These are phyloP conservation scores for Seira sanloemensis DNA, from an alignment of 2,888 invertebrate species.

Conservation along the genomic window DNA sequence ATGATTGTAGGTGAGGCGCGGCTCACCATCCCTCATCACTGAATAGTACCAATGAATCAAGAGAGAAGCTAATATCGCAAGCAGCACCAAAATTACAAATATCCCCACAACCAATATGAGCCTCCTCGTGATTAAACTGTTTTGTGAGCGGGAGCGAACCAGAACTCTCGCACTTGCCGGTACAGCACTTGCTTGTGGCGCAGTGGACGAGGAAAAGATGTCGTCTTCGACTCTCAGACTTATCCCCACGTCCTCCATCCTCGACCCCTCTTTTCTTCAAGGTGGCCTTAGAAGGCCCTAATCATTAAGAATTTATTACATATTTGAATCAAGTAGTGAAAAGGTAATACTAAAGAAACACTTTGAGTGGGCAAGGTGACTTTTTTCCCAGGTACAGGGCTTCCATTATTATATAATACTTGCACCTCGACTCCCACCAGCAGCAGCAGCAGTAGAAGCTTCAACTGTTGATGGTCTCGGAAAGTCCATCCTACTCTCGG, in stretches of 20 bases:
- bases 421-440: background rate
- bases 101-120: constrained; percentile 13
- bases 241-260: background rate
- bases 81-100: constrained; percentile 37
- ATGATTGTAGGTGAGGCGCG: constrained; percentile 39
- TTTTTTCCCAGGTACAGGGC: background rate
- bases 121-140: background rate
- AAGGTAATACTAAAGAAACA: background rate
- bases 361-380: background rate
- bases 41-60: constrained; percentile 38
- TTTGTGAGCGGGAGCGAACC: background rate
- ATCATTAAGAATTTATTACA: background rate
- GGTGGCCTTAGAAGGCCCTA: constrained; percentile 5
- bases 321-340: background rate
- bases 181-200: background rate
- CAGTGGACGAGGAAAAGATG: background rate
- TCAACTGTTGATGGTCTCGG: constrained; percentile 1
- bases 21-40: constrained; percentile 20
- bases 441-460: background rate
- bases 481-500: background rate
- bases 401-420: too few species aligned
- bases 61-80: constrained; percentile 25
- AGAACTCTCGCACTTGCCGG: constrained; percentile 12
- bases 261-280: background rate
- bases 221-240: background rate